Conservation (phyloP, 1,140 invertebrate genomes). For the Drosophila micromelanica region DNA sequence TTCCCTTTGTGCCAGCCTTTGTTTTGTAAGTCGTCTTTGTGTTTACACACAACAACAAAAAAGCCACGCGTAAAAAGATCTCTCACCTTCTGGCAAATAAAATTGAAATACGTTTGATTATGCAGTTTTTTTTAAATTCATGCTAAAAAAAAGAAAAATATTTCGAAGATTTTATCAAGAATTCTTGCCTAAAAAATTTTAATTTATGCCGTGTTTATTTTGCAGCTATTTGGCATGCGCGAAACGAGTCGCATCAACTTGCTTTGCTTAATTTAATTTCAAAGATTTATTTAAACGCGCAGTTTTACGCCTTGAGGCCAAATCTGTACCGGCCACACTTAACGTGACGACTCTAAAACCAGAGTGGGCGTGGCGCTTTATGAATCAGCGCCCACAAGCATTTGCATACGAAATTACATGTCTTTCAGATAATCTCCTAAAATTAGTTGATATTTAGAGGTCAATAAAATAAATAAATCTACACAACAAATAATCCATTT, state of each 20-base stretch:
- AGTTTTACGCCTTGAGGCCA: constrained; percentile 57
- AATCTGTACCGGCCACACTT: constrained; percentile 8
- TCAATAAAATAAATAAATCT: constrained; percentile 72
- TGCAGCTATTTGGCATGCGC: constrained; percentile 18
- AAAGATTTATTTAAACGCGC: constrained; percentile 52
- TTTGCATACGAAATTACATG: constrained; percentile 63
- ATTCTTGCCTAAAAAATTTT: constrained; percentile 39
- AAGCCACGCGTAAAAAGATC: constrained; percentile 44
- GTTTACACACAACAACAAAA: constrained; percentile 33
- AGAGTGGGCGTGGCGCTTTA: constrained; percentile 23
- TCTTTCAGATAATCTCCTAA: constrained; percentile 72
- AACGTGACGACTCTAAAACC: constrained; percentile 44
- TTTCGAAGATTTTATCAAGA: constrained; percentile 42
- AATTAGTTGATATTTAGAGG: constrained; percentile 76
- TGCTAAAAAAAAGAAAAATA: constrained; percentile 10
- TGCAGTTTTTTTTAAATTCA: constrained; percentile 13
- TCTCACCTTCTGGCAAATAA: constrained; percentile 71
- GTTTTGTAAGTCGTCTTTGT: constrained; percentile 53
- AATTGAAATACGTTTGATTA: constrained; percentile 63
- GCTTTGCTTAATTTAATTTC: constrained; percentile 56
- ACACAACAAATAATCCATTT: constrained; percentile 71
- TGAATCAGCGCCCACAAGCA: background rate
- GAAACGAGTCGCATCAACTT: constrained; percentile 55
- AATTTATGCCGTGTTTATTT: constrained; percentile 34
- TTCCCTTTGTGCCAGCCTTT: constrained; percentile 49